Conservation (phyloP, 2,113 vertebrate genomes). For the Brachionichthys hirsutus region DNA sequence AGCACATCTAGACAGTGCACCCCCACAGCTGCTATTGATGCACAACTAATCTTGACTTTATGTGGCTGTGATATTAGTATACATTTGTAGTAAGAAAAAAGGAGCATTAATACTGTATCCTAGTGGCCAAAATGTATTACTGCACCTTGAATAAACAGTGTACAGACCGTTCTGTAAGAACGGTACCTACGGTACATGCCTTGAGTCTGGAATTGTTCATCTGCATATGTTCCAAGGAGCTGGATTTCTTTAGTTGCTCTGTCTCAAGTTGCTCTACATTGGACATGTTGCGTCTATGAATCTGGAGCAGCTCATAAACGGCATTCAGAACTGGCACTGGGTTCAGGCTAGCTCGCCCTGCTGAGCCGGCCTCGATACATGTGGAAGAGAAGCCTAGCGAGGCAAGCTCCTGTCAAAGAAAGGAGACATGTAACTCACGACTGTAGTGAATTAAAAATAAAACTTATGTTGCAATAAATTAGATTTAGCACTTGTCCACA, state of each 20-base stretch:
- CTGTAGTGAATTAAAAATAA: neutral
- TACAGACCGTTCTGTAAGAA: too few relatives aligned
- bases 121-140: neutral
- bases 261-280: conserved; percentile 86
- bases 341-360: conserved; percentile 70
- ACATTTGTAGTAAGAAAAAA: neutral
- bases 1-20: neutral
- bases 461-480: neutral
- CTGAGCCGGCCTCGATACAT: conserved; percentile 76
- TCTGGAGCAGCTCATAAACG: conserved; percentile 88
- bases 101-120: neutral
- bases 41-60: conserved; percentile 1
- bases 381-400: conserved; percentile 86
- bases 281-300: conserved; percentile 83
- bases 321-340: conserved; percentile 84
- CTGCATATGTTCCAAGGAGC: conserved; percentile 90
- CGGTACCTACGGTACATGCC: conserved; percentile 67
- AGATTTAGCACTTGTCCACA: neutral
- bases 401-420: conserved; percentile 81
- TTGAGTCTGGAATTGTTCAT: conserved; percentile 88
- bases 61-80: neutral
- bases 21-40: neutral
- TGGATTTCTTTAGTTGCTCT: conserved; percentile 86
- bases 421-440: conserved; percentile 1
- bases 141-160: too few relatives aligned